These are phyloP conservation scores for Panagrolaimus sp. DNA, from an alignment of 1,140 invertebrate species.

Conservation along the genomic window DNA sequence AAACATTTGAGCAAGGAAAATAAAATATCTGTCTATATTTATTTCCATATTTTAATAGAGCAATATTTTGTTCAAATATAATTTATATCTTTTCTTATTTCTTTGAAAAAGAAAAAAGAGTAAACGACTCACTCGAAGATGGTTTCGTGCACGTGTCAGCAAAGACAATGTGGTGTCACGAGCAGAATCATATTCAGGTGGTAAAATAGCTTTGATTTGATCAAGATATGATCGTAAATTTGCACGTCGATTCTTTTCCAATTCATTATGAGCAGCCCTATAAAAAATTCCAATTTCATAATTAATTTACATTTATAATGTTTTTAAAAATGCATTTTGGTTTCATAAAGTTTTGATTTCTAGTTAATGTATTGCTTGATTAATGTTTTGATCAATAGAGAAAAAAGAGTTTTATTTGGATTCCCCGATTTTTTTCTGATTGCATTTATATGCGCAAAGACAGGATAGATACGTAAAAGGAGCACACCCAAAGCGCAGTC, in stretches of 20 bases:
- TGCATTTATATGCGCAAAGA: background rate
- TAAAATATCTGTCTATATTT: too few relatives aligned
- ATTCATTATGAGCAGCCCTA: constrained; percentile 56
- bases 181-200: constrained; percentile 43
- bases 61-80: too few relatives aligned
- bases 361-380: too few relatives aligned
- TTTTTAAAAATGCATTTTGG: too few relatives aligned
- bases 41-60: too few relatives aligned
- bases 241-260: constrained; percentile 56
- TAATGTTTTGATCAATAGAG: too few relatives aligned
- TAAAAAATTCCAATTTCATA: constrained; percentile 28
- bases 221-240: constrained; percentile 52
- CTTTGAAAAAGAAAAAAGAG: background rate
- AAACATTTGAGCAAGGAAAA: too few relatives aligned
- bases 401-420: too few relatives aligned
- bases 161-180: constrained; percentile 54
- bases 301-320: too few relatives aligned
- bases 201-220: constrained; percentile 45
- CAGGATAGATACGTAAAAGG: background rate
- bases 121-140: constrained; percentile 45
- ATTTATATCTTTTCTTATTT: too few relatives aligned
- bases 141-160: constrained; percentile 53
- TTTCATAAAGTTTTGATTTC: too few relatives aligned
- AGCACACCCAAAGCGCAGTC: constrained; percentile 4
- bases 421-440: too few relatives aligned